Percentiles rank a stretch among this genome's conserved stretches.
Evolutionary conservation across 2,888 invertebrate genomes (phyloP).

Genomic region (Archips crataeganus): DNA sequence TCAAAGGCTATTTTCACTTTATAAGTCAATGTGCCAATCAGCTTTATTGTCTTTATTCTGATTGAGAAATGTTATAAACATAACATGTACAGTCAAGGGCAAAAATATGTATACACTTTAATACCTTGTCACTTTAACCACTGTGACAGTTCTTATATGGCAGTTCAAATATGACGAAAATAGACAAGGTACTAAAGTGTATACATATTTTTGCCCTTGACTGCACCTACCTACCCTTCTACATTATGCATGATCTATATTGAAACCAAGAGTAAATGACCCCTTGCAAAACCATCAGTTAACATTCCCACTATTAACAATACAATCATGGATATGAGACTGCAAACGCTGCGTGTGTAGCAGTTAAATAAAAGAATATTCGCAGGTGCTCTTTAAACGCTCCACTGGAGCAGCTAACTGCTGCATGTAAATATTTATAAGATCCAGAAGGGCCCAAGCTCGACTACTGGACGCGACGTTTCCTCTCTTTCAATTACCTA

Average conservation of each 20-base stretch:
- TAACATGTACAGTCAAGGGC: too few species aligned
- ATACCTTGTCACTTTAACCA: too few species aligned
- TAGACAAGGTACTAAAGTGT: too few species aligned
- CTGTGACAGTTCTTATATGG: too few species aligned
- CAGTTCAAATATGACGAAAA: too few species aligned
- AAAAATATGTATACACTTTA: too few species aligned
- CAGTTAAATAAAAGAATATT: constrained; percentile 9
- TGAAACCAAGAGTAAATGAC: neutral
- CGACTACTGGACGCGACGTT: constrained; percentile 14
- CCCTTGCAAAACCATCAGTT: neutral
- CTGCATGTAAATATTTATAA: constrained; percentile 27
- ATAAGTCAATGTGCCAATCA: too few species aligned
- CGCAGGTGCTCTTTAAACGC: constrained; percentile 33
- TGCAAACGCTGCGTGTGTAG: constrained; percentile 13
- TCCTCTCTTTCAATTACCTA: constrained; percentile 9
- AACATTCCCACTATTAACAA: constrained; percentile 9
- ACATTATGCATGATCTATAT: neutral
- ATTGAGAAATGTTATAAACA: too few species aligned
- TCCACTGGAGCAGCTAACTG: constrained; percentile 31
- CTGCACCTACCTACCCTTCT: neutral
- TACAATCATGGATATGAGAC: neutral
- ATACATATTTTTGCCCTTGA: too few species aligned
- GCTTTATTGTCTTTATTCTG: too few species aligned
- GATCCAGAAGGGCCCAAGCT: constrained; percentile 6
- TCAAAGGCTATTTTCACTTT: too few species aligned